Percentiles rank a stretch among this genome's conserved stretches.
phyloP scores from a whole-genome alignment of 1,140 invertebrate genomes.

The Drosophila repletoides region DNA sequence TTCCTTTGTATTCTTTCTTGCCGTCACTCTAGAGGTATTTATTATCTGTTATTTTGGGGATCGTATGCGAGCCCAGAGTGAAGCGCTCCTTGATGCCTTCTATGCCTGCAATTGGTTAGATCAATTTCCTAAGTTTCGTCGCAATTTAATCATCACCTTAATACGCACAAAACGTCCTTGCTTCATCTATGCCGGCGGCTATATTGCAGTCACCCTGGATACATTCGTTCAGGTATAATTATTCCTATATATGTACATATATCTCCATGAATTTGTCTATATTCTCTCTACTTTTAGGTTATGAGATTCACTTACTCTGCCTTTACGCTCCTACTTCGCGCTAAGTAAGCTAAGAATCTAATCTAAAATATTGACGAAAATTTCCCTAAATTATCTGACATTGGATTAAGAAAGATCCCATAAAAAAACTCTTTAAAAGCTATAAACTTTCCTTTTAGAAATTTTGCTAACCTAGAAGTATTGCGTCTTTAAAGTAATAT shows the following conservation, averaged over 20 bases:
- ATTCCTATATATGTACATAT: neutral
- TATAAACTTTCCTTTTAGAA: too few relatives aligned
- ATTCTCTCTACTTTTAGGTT: constrained; percentile 22
- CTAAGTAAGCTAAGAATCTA: constrained; percentile 25
- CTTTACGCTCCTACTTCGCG: constrained; percentile 56
- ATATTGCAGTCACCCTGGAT: constrained; percentile 60
- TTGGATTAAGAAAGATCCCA: too few relatives aligned
- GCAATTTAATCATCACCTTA: constrained; percentile 51
- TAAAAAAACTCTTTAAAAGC: too few relatives aligned
- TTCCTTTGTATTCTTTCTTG: constrained; percentile 65
- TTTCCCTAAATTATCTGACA: too few relatives aligned
- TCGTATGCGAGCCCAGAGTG: constrained; percentile 53
- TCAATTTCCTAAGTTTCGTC: constrained; percentile 50
- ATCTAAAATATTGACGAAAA: neutral
- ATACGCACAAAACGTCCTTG: constrained; percentile 44
- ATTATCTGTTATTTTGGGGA: constrained; percentile 73
- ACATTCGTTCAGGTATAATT: constrained; percentile 54
- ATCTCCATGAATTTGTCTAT: neutral
- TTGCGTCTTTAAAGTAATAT: too few relatives aligned
- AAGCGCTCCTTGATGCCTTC: constrained; percentile 60
- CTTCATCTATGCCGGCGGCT: constrained; percentile 54
- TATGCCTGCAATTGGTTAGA: constrained; percentile 71
- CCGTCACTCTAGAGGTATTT: constrained; percentile 70
- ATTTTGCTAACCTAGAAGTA: too few relatives aligned
- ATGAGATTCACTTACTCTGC: constrained; percentile 55